Conservation (phyloP, 2,113 vertebrate genomes). For the Psilopogon haemacephalus region DNA sequence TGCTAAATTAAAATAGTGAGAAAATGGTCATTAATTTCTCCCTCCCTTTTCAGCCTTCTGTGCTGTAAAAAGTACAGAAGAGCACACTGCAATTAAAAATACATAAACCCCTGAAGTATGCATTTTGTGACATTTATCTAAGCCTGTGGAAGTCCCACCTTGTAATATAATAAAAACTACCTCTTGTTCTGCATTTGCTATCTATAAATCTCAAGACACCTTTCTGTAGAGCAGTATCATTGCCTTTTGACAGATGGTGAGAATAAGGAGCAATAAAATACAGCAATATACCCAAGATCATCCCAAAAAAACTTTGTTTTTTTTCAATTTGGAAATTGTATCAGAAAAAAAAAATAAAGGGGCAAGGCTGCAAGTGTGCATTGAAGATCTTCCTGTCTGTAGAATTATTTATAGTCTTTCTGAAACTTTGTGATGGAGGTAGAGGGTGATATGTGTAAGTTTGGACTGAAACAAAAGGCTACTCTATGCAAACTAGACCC, state of each 20-base stretch:
- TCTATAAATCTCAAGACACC: slow-evolving; percentile 15
- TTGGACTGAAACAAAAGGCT: not conserved
- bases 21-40: not conserved
- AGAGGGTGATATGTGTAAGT: not conserved
- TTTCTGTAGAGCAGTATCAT: not conserved
- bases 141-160: not conserved
- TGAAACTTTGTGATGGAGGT: not conserved
- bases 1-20: not conserved
- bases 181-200: not conserved
- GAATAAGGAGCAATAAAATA: not conserved
- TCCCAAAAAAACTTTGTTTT: no score
- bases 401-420: not conserved
- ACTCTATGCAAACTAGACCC: not conserved
- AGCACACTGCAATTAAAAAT: not conserved
- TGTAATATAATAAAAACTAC: slow-evolving; percentile 29
- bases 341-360: not conserved
- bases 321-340: not conserved
- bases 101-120: not conserved
- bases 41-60: not conserved
- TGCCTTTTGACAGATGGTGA: slow-evolving; percentile 8
- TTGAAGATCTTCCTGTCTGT: not conserved
- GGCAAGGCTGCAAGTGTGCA: not conserved
- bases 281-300: not conserved
- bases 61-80: not conserved
- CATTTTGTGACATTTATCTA: slow-evolving; percentile 14